These are phyloP conservation scores for Antheraea mylitta DNA, from an alignment of 1,140 invertebrate species.

Conservation along the genomic window DNA sequence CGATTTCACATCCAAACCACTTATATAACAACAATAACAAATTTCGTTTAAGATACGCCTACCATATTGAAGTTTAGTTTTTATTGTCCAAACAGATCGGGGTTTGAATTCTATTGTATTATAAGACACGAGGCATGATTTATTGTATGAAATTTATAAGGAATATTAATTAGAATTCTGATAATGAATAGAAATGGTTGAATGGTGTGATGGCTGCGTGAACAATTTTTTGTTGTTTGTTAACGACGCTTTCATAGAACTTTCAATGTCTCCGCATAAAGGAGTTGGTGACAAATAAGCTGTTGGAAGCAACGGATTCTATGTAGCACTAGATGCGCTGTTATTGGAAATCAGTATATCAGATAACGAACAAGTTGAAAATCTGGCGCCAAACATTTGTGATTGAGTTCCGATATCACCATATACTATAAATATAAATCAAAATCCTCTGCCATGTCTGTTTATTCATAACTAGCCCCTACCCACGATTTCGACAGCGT, in stretches of 20 bases:
- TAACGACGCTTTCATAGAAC: neutral
- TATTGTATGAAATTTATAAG: constrained; percentile 29
- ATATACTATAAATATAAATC: no score
- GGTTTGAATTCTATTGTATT: constrained; percentile 19
- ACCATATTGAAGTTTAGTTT: neutral
- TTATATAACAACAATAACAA: constrained; percentile 1
- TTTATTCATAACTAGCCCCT: no score
- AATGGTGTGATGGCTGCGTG: neutral
- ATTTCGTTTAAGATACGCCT: constrained; percentile 1
- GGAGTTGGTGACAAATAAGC: constrained; percentile 1
- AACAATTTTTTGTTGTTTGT: constrained; percentile 1
- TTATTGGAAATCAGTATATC: neutral
- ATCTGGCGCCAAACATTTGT: no score
- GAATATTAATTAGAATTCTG: constrained; percentile 26
- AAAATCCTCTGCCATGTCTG: no score
- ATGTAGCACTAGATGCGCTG: neutral
- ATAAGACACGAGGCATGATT: constrained; percentile 23
- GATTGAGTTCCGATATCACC: no score
- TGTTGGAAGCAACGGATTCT: neutral
- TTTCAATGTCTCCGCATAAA: neutral
- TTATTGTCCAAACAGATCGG: neutral
- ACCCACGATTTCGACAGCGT: no score
- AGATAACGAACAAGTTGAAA: no score
- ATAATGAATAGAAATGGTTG: constrained; percentile 13
- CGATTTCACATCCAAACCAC: neutral